Evolutionary conservation across 2,797 vertebrate genomes (phyloP).

Genomic region (Cynopterus sphinx): DNA sequence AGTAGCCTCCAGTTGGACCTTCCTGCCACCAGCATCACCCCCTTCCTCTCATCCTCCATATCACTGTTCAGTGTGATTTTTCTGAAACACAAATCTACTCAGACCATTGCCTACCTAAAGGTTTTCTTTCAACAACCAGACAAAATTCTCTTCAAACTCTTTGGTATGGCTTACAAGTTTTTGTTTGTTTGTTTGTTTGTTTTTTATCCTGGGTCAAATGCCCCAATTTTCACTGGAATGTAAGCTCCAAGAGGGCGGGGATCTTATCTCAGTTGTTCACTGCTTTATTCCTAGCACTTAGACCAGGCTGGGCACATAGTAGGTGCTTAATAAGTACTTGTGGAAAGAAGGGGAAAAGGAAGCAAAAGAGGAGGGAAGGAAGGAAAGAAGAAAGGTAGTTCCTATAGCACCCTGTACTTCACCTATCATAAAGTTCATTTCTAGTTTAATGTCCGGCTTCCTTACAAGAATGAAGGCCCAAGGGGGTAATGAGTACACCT

Average conservation of each 20-base stretch:
- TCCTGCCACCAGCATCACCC: neutral
- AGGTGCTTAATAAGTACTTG: neutral
- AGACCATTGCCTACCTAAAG: neutral
- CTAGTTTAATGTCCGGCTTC: neutral
- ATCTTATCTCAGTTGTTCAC: neutral
- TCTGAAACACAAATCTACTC: neutral
- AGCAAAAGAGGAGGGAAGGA: neutral
- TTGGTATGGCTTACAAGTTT: neutral
- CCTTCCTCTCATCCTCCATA: neutral
- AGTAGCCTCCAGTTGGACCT: neutral
- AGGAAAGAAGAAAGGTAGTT: neutral
- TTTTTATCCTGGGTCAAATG: neutral
- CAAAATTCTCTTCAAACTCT: neutral
- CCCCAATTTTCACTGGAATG: neutral
- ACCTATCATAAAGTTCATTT: neutral
- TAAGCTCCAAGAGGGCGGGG: neutral
- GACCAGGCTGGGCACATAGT: neutral
- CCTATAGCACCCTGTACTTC: neutral
- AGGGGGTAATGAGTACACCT: neutral
- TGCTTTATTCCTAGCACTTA: neutral
- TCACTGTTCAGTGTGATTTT: neutral
- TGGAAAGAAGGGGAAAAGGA: neutral
- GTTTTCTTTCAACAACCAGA: neutral
- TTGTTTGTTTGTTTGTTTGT: too few species aligned
- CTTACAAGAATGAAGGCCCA: neutral